Base-by-base conservation (phyloP, 2,888 invertebrate genomes). In the Pheosia gnoma region DNA sequence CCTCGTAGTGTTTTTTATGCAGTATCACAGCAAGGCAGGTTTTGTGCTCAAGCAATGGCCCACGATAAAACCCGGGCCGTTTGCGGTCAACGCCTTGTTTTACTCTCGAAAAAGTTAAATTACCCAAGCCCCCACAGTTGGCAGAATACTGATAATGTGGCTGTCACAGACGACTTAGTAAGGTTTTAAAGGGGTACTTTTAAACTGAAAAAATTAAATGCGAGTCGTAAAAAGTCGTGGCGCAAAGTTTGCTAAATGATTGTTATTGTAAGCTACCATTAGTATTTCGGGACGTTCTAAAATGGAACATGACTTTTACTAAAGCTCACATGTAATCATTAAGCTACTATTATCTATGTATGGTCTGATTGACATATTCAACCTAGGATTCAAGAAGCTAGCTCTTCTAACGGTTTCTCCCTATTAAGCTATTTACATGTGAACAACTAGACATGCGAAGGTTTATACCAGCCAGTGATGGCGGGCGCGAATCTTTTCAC, bases 401-500 rank as follows among this genome's bases (percentile, higher is more conserved):
- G 25, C 25, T 25, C 25, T 25, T 25, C 25, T 25, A 25, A 25
- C 25, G 25, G 25, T 25, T 25, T 25, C 25, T 25, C 25, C 25
- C 25, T 25, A 25, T 25, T 25, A 25, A 25, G 25, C 1, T 25
- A 25, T 25, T 25, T 25, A 25, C 25, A 25, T 25, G 25, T 25
- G 25, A 25, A 25, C 2, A 25, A 25, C 25, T 25, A 25, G 25
- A 25, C 25, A 25, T 25, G 25, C 25, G 25, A 25, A 25, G 25
- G 25, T 25, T 55, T 4, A 57, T 41, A 45, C 45, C 13, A 13
- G 25, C 25, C 63, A 57, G 62, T 70, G 66, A 70, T 53, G 61
- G 56, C 63, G 55, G 68, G 70, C 67, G 73, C 66, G 66, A 75
- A 75, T 73, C 68, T 74, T 72, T 75, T 70, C 68, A 75, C 66